Percentiles rank a stretch among this genome's conserved stretches.
Conservation (phyloP, 1,140 invertebrate genomes). For the Apis cerana region DNA sequence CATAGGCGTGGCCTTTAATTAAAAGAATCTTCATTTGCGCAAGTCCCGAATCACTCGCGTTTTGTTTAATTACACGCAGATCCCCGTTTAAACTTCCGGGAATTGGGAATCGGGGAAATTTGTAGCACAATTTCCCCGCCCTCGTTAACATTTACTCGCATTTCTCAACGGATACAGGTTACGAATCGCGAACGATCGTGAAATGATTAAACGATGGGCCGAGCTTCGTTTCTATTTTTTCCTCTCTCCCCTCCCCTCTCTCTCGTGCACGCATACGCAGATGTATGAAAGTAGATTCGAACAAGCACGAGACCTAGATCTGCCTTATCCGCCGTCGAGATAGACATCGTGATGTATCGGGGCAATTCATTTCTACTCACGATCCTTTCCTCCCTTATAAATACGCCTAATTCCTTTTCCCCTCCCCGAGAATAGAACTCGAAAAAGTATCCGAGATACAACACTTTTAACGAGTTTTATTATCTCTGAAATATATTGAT, state of each 20-base stretch:
- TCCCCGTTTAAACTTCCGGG: constrained; percentile 62
- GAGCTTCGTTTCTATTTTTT: constrained; percentile 47
- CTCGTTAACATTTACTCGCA: constrained; percentile 65
- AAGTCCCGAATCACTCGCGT: constrained; percentile 46
- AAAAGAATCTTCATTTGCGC: constrained; percentile 64
- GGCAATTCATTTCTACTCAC: constrained; percentile 47
- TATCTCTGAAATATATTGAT: no score
- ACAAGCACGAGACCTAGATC: constrained; percentile 26
- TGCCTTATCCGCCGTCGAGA: constrained; percentile 16
- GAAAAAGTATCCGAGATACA: no score
- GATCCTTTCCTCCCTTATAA: not conserved
- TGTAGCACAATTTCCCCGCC: constrained; percentile 20
- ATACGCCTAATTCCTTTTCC: not conserved
- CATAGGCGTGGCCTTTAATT: constrained; percentile 54
- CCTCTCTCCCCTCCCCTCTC: not conserved
- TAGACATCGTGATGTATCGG: constrained; percentile 48
- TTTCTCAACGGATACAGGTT: not conserved
- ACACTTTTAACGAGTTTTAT: no score
- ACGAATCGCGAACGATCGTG: constrained; percentile 9
- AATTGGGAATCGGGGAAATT: constrained; percentile 53
- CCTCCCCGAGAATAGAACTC: not conserved
- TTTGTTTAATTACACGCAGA: constrained; percentile 61
- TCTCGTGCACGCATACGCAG: not conserved
- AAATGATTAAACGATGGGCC: constrained; percentile 10
- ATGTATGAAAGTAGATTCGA: not conserved